phyloP scores from a whole-genome alignment of 1,140 invertebrate species.

The Tetragonula clypearis region DNA sequence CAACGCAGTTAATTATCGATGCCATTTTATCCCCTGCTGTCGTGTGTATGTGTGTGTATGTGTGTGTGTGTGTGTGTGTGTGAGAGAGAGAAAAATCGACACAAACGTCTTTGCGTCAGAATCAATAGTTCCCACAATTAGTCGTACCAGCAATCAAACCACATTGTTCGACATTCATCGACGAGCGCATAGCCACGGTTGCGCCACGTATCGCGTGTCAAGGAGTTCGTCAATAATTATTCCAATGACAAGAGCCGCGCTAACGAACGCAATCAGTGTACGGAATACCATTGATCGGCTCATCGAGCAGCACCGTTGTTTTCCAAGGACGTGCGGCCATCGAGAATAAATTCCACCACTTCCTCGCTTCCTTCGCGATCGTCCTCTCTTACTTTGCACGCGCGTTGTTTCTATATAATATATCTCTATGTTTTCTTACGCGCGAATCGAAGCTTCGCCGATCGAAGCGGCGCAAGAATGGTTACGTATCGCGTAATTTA shows the following conservation, averaged over 20 bases:
- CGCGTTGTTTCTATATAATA: too few relatives aligned
- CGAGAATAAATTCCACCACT: slow-evolving; percentile 12
- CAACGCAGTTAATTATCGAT: slow-evolving; percentile 10
- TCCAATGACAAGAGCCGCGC: slow-evolving; percentile 36
- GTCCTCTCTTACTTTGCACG: neutral
- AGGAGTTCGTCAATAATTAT: slow-evolving; percentile 38
- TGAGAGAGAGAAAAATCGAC: neutral
- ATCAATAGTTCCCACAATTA: slow-evolving; percentile 34
- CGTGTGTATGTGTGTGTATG: too few relatives aligned
- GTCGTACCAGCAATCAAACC: slow-evolving; percentile 25
- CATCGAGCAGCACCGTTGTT: slow-evolving; percentile 27
- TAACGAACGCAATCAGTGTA: slow-evolving; percentile 43
- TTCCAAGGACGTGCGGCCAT: slow-evolving; percentile 24
- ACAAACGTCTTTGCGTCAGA: neutral
- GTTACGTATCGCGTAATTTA: too few relatives aligned
- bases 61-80: too few relatives aligned
- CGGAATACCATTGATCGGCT: slow-evolving; percentile 43
- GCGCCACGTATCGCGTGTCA: slow-evolving; percentile 32
- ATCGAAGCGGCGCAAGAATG: neutral
- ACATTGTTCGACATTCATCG: slow-evolving; percentile 35
- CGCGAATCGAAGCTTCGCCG: neutral
- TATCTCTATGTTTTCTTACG: neutral
- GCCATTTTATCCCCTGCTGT: neutral
- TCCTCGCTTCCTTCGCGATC: neutral
- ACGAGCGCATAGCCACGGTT: neutral